phyloP scores from a whole-genome alignment of 2,113 vertebrate genomes.

The Chaetura pelagica region DNA sequence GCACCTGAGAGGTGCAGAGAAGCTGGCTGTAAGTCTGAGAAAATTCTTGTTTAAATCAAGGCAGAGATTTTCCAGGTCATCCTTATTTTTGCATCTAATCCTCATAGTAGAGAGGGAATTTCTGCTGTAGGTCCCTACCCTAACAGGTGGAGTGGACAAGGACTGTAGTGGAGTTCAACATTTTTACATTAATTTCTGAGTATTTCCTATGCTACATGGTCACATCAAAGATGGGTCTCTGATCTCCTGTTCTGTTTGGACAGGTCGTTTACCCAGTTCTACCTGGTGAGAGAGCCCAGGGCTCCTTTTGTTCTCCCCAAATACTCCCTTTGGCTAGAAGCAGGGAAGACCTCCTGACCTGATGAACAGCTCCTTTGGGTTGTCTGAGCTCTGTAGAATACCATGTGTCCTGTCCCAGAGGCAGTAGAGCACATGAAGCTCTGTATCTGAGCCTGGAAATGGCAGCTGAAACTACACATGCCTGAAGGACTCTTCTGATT shows the following conservation, averaged over 20 bases:
- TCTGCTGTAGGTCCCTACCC: not conserved
- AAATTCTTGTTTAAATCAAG: not conserved
- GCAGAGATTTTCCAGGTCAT: not conserved
- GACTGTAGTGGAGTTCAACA: not conserved
- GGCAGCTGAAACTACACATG: not conserved
- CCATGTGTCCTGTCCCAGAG: not conserved
- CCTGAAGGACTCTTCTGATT: not conserved
- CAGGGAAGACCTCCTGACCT: not conserved
- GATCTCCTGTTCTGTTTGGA: not conserved
- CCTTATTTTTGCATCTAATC: not conserved
- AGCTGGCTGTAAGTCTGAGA: not conserved
- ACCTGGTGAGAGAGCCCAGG: not conserved
- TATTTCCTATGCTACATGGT: fast-evolving
- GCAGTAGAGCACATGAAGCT: too few relatives aligned
- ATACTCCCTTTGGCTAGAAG: not conserved
- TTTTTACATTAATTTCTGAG: not conserved
- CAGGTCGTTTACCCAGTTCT: not conserved
- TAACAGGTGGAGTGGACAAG: not conserved
- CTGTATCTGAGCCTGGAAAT: not conserved
- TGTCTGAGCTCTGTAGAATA: fast-evolving
- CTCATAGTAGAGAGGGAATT: not conserved
- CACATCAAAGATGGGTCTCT: not conserved
- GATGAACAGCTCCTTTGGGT: not conserved
- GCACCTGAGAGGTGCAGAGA: fast-evolving
- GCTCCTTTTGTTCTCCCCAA: not conserved